Evolutionary conservation across 1,140 invertebrate species (phyloP).

Genomic region (Nilaparvata lugens): DNA sequence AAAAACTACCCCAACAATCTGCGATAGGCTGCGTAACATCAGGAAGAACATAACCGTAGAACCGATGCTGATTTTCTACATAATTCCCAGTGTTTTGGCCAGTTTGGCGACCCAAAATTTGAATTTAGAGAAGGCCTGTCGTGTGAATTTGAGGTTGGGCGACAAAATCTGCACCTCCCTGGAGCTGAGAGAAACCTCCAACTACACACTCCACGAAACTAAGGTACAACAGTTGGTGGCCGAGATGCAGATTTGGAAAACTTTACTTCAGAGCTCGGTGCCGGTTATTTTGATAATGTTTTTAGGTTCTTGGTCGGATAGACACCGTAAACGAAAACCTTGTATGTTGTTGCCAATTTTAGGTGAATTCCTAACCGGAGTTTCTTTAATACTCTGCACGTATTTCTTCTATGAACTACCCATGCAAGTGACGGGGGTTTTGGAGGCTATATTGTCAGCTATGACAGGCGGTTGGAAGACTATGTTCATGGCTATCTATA

Average conservation of each 20-base stretch:
- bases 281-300: slow-evolving; percentile 67
- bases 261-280: slow-evolving; percentile 61
- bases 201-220: slow-evolving; percentile 59
- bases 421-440: slow-evolving; percentile 64
- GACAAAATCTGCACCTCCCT: slow-evolving; percentile 62
- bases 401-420: slow-evolving; percentile 55
- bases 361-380: slow-evolving; percentile 65
- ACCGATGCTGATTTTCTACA: slow-evolving; percentile 67
- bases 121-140: slow-evolving; percentile 75
- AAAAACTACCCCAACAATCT: not conserved
- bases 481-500: slow-evolving; percentile 82
- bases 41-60: slow-evolving; percentile 61
- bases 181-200: slow-evolving; percentile 54
- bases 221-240: slow-evolving; percentile 63
- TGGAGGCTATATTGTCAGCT: slow-evolving; percentile 66
- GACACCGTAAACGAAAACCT: slow-evolving; percentile 61
- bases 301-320: slow-evolving; percentile 45
- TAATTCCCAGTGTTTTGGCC: slow-evolving; percentile 67
- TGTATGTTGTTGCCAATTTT: slow-evolving; percentile 75
- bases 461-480: slow-evolving; percentile 78
- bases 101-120: slow-evolving; percentile 69
- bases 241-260: slow-evolving; percentile 70
- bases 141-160: slow-evolving; percentile 63
- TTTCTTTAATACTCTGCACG: slow-evolving; percentile 67
- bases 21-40: slow-evolving; percentile 33